Conservation (phyloP, 1,140 invertebrate genomes). For the Armadillidium nasatum region DNA sequence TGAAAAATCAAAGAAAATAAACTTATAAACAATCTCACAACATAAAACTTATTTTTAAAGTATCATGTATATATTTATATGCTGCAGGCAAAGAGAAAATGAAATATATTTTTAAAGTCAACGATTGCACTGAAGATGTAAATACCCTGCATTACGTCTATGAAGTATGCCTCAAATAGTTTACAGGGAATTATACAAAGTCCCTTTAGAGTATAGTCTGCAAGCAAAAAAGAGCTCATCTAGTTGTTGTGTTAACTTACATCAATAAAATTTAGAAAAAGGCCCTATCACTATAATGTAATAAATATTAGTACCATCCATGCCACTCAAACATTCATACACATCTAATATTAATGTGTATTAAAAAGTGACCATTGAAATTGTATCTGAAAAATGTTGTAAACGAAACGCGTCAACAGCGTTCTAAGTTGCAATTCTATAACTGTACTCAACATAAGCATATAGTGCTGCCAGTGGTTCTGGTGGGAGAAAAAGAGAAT, state of each 20-base stretch:
- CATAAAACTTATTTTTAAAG: too few species aligned
- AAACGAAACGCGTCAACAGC: too few species aligned
- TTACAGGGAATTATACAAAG: constrained; percentile 46
- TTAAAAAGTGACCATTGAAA: too few species aligned
- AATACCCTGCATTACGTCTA: constrained; percentile 45
- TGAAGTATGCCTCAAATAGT: constrained; percentile 46
- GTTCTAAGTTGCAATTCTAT: too few species aligned
- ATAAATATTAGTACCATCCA: neutral
- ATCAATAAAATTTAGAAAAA: neutral
- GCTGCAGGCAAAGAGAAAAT: neutral
- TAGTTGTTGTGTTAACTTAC: neutral
- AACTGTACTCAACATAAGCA: too few species aligned
- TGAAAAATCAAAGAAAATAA: too few species aligned
- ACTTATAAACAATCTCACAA: too few species aligned
- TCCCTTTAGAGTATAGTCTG: constrained; percentile 46
- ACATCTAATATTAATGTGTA: neutral
- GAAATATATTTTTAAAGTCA: neutral
- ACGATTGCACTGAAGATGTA: constrained; percentile 22
- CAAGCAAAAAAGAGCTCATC: constrained; percentile 39
- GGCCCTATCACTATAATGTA: too few species aligned
- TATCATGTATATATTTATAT: neutral
- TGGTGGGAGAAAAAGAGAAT: too few species aligned
- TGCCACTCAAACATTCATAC: neutral
- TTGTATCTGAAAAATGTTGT: too few species aligned
- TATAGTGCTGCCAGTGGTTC: too few species aligned